These are phyloP conservation scores for Rhinopithecus roxellana DNA, from an alignment of 2,113 vertebrate species.

Conservation along the genomic window DNA sequence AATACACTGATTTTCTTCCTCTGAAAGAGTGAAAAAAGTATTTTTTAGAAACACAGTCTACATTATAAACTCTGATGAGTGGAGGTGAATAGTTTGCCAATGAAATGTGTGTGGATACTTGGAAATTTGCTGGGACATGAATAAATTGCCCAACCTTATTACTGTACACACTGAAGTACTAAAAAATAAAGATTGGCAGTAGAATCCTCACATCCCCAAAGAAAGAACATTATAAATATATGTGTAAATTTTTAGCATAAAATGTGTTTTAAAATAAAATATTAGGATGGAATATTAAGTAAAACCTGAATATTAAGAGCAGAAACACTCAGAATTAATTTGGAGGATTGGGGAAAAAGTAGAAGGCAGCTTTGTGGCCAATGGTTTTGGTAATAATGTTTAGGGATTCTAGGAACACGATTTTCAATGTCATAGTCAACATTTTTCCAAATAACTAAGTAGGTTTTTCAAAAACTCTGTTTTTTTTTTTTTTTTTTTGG, in stretches of 20 bases:
- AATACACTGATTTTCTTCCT: background rate
- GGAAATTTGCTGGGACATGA: background rate
- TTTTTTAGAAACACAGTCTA: background rate
- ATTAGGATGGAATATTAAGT: background rate
- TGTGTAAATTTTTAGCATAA: background rate
- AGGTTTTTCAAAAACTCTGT: background rate
- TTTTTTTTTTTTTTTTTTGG: background rate
- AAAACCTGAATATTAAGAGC: conserved; percentile 3
- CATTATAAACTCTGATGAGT: background rate
- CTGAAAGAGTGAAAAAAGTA: background rate
- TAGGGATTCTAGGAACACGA: background rate
- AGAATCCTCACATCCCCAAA: background rate
- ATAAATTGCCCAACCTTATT: background rate
- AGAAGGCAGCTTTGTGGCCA: background rate
- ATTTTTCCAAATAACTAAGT: background rate
- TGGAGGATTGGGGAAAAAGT: background rate
- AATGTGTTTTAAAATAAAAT: background rate
- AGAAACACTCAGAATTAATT: background rate
- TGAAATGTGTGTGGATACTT: background rate
- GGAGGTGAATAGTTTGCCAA: background rate
- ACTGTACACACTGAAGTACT: background rate
- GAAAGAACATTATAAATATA: background rate
- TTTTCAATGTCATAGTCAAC: background rate
- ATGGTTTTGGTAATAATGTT: background rate
- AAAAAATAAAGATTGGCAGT: background rate